phyloP scores from a whole-genome alignment of 2,888 invertebrate genomes.

The Nemoura dubitans region DNA sequence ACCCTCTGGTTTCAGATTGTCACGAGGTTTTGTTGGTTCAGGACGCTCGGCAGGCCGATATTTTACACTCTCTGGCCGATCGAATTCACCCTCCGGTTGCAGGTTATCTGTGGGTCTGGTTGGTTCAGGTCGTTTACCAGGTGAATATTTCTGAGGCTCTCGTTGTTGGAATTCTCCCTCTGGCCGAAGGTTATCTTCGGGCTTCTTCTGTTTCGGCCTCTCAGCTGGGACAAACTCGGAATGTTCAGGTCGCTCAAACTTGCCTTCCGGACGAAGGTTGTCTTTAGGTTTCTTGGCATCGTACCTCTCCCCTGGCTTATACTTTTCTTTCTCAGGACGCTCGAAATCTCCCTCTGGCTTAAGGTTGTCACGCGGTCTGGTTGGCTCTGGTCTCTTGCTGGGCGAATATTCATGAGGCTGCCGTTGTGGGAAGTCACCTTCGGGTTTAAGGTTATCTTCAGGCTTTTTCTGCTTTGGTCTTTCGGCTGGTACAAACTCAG shows the following conservation, averaged over 20 bases:
- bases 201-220: slow-evolving; percentile 43
- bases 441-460: too few relatives aligned
- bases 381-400: slow-evolving; percentile 61
- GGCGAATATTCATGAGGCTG: slow-evolving; percentile 64
- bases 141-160: slow-evolving; percentile 60
- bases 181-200: slow-evolving; percentile 58
- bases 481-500: too few relatives aligned
- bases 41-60: slow-evolving; percentile 51
- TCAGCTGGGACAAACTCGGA: slow-evolving; percentile 50
- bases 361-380: slow-evolving; percentile 59
- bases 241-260: slow-evolving; percentile 60
- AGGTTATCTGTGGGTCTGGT: slow-evolving; percentile 72
- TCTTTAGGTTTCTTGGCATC: slow-evolving; percentile 72
- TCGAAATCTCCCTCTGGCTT: slow-evolving; percentile 56
- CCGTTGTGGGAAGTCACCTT: too few relatives aligned
- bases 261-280: slow-evolving; percentile 62
- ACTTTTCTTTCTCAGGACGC: slow-evolving; percentile 57
- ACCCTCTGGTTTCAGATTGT: slow-evolving; percentile 59
- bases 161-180: slow-evolving; percentile 62
- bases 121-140: slow-evolving; percentile 70
- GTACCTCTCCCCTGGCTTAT: slow-evolving; percentile 68
- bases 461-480: too few relatives aligned
- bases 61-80: slow-evolving; percentile 56
- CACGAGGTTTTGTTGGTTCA: slow-evolving; percentile 50
- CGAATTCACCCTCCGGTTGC: slow-evolving; percentile 56